Evolutionary conservation across 92 coral and sea anemone genomes (phyloP).

Genomic region (Umimayanthus chanpuru): DNA sequence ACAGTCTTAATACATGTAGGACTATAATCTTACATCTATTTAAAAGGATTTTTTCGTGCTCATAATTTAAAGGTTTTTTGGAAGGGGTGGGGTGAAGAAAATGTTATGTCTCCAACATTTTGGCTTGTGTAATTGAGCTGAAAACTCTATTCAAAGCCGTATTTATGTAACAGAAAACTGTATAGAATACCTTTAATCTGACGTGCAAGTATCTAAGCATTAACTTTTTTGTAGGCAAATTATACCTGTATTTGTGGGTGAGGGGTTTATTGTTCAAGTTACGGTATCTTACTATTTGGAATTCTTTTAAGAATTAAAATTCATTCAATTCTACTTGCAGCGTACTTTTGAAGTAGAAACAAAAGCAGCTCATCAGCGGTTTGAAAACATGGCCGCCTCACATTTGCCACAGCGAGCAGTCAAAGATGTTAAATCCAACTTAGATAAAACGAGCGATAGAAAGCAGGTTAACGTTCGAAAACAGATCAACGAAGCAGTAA

Average conservation of each 20-base stretch:
- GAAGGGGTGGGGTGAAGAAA: too few species aligned
- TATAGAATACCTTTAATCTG: background rate
- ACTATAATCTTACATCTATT: too few species aligned
- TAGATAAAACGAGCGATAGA: background rate
- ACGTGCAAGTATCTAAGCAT: background rate
- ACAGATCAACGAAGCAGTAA: conserved; percentile 3
- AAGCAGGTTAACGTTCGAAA: background rate
- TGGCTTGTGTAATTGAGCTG: too few species aligned
- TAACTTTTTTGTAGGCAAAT: background rate
- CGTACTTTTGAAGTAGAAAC: background rate
- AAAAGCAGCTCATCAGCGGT: background rate
- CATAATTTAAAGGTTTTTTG: too few species aligned
- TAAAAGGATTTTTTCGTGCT: too few species aligned
- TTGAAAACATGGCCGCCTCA: background rate
- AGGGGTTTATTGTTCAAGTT: background rate
- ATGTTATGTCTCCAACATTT: too few species aligned
- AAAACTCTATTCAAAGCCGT: background rate
- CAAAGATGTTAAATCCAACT: background rate
- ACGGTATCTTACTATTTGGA: background rate
- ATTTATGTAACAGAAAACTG: background rate
- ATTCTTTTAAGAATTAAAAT: background rate
- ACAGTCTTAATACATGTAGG: too few species aligned
- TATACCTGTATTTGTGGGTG: background rate
- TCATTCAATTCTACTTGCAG: background rate
- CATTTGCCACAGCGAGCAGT: background rate